These are phyloP conservation scores for Conops quadrifasciatus DNA, from an alignment of 2,888 invertebrate genomes.

Conservation along the genomic window DNA sequence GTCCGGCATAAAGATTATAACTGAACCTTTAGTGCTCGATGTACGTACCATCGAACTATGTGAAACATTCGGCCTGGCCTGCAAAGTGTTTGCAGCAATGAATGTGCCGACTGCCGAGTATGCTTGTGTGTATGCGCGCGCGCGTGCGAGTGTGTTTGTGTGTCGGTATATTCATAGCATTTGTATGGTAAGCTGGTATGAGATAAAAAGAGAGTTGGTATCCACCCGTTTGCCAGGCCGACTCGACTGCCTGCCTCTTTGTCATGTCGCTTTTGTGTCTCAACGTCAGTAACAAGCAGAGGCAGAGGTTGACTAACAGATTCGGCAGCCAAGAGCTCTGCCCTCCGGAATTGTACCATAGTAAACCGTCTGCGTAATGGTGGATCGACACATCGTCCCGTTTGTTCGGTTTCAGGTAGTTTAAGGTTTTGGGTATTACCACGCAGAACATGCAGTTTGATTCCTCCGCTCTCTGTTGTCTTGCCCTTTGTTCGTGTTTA, in stretches of 20 bases:
- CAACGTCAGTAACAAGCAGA: slow-evolving; percentile 9
- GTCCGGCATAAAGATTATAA: slow-evolving; percentile 49
- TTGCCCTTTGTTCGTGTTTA: slow-evolving; percentile 12
- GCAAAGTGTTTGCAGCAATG: not conserved
- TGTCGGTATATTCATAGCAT: slow-evolving; percentile 16
- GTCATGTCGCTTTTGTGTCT: not conserved
- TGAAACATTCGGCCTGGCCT: slow-evolving; percentile 10
- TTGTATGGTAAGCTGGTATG: slow-evolving; percentile 3
- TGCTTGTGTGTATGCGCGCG: not conserved
- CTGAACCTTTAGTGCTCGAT: slow-evolving; percentile 47
- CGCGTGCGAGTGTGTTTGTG: not conserved
- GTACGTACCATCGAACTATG: slow-evolving; percentile 12
- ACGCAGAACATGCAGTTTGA: slow-evolving; percentile 9
- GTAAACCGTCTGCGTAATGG: slow-evolving; percentile 10
- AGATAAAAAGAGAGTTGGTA: slow-evolving; percentile 4
- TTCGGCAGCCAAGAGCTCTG: slow-evolving; percentile 20
- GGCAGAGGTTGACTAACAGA: too few species aligned
- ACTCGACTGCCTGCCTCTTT: not conserved
- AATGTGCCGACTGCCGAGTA: not conserved
- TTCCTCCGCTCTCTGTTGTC: not conserved
- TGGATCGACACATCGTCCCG: not conserved
- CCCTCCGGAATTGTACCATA: not conserved
- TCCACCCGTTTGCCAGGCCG: too few species aligned
- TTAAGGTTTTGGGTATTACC: slow-evolving; percentile 7
- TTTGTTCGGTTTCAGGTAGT: slow-evolving; percentile 27